Evolutionary conservation across 2,113 vertebrate species (phyloP).

Genomic region (Typhlomys cinereus): DNA sequence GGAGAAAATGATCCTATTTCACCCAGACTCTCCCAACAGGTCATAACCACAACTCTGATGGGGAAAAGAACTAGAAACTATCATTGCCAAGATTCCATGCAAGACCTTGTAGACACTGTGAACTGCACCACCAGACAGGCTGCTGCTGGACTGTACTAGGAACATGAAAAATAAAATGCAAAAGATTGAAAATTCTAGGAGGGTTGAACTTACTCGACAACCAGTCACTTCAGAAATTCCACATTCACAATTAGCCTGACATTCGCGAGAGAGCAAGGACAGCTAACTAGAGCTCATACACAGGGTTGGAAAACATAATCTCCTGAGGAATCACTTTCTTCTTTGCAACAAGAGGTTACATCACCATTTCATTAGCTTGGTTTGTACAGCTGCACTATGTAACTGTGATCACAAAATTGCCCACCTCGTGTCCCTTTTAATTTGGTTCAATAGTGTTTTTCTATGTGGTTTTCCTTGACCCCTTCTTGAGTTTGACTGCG

Average conservation of each 20-base stretch:
- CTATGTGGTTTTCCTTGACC: slow-evolving; percentile 54
- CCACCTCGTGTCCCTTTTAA: slow-evolving; percentile 55
- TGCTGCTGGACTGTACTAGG: neutral
- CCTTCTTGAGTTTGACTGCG: slow-evolving; percentile 10
- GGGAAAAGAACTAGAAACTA: neutral
- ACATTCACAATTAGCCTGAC: slow-evolving; percentile 3
- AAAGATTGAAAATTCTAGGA: neutral
- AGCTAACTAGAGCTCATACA: slow-evolving; percentile 29
- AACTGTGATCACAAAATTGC: slow-evolving; percentile 50
- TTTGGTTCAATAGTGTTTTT: slow-evolving; percentile 58
- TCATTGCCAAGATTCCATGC: neutral
- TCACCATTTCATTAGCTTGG: slow-evolving; percentile 53
- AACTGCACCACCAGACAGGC: neutral
- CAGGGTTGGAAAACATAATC: slow-evolving; percentile 37
- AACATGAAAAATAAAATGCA: neutral
- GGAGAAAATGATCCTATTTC: neutral
- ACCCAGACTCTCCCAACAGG: neutral
- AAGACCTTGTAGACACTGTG: neutral
- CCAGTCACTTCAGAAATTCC: slow-evolving; percentile 27
- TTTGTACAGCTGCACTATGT: slow-evolving; percentile 68
- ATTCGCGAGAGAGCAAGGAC: neutral
- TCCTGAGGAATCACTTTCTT: slow-evolving; percentile 48
- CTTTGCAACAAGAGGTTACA: slow-evolving; percentile 59
- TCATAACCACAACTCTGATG: neutral
- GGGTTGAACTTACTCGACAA: neutral